A percentile compares a stretch with the other conserved stretches of the same genome.
phyloP scores from a whole-genome alignment of 1,140 invertebrate species.

The Odontomachus brunneus region DNA sequence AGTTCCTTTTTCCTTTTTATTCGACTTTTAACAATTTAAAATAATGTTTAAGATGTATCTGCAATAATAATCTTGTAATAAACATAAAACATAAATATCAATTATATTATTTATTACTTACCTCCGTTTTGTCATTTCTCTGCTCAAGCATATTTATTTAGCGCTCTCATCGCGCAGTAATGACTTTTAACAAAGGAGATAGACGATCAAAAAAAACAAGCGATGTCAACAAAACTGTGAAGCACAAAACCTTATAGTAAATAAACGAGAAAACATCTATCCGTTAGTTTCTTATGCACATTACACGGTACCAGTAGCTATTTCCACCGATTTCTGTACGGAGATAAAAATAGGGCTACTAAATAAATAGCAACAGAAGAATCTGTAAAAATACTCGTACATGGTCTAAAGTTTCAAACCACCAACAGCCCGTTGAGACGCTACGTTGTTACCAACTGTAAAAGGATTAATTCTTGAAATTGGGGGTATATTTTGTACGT shows the following conservation, averaged over 20 bases:
- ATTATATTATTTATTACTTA: no score
- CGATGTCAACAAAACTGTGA: background rate
- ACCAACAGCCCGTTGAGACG: background rate
- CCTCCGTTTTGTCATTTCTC: background rate
- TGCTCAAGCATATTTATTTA: background rate
- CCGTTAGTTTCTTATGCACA: background rate
- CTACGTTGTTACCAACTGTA: slow-evolving; percentile 22
- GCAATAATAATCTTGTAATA: no score
- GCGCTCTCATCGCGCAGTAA: background rate
- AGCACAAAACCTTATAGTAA: no score
- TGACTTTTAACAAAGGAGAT: background rate
- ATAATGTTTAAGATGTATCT: background rate
- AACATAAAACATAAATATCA: no score
- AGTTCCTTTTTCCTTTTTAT: background rate
- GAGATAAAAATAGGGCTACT: background rate
- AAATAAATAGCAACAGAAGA: background rate
- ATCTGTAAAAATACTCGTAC: background rate
- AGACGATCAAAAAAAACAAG: background rate
- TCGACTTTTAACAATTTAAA: background rate
- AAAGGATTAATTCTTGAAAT: background rate
- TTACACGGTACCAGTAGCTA: background rate
- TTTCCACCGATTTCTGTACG: slow-evolving; percentile 7
- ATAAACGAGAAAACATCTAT: background rate
- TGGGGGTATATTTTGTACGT: no score
- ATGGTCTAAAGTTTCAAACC: slow-evolving; percentile 12